Percentiles rank a stretch among this genome's conserved stretches.
Conservation (phyloP, 2,888 invertebrate genomes). For the Drosophila mercatorum region DNA sequence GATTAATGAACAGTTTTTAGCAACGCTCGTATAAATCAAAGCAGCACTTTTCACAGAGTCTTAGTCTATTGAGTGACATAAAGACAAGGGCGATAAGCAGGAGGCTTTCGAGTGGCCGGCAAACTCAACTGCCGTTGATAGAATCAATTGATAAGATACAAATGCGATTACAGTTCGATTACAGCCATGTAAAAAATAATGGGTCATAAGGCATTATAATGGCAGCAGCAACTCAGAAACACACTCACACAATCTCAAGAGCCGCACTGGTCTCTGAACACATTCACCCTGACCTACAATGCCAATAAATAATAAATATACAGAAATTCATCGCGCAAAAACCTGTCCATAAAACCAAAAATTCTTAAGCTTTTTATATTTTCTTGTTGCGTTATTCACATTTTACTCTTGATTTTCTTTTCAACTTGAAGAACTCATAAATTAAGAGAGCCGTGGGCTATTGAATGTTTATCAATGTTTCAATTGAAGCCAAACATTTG, state of each 20-base stretch:
- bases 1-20: conserved; percentile 30
- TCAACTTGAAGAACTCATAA: background rate
- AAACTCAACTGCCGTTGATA: conserved; percentile 21
- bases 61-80: conserved; percentile 11
- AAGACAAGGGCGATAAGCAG: conserved; percentile 22
- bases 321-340: conserved; percentile 37
- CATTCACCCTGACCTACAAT: conserved; percentile 74
- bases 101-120: conserved; percentile 28
- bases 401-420: background rate
- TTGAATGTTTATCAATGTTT: background rate
- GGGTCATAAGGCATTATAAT: conserved; percentile 7
- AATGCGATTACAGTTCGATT: conserved; percentile 46
- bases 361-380: conserved; percentile 15
- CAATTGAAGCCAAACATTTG: background rate
- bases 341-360: conserved; percentile 41
- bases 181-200: conserved; percentile 37
- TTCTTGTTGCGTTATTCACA: background rate
- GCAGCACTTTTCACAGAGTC: conserved; percentile 11
- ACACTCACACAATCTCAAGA: conserved; percentile 1
- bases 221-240: conserved; percentile 8
- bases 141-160: conserved; percentile 42
- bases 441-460: background rate
- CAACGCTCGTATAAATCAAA: conserved; percentile 46
- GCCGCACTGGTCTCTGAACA: conserved; percentile 33
- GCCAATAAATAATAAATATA: background rate